Base-by-base conservation (phyloP, 2,113 vertebrate species). In the Haliaeetus leucogaster region DNA sequence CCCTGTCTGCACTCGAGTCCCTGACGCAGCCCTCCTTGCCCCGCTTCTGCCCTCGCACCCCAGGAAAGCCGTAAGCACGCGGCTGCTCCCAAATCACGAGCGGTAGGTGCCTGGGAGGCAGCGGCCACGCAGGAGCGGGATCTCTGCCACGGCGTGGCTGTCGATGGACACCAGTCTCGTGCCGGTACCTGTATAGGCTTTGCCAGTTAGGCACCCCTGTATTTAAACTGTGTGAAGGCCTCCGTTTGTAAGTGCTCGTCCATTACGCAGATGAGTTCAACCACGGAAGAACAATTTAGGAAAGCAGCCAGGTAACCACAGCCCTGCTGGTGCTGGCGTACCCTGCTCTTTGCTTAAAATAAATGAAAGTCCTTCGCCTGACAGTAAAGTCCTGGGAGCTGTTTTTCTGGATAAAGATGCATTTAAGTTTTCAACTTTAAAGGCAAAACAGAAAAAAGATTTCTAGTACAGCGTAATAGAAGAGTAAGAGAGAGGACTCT, bases 121-220 rank as follows among this genome's bases (percentile, higher is more conserved):
- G 25, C 7, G 2, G 18, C 58, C 34, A 5, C 7, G 34, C 9
- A 20, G 47, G 34, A 86, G 29, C 0, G 0, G 53, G 27, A 16
- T 78, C 16, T 63, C 47, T 26, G 23, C 47, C 14, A 2, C 23
- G 10, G 10, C 16, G 6, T 17, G 29, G 5, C n/a, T 45, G 56
- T 27, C 0, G 1, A 30, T 43, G 40, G 47, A 25, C 0, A 1
- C 32, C 22, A 30, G 43, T 21, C 59, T 80, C 1, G 0, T 18
- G 11, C 32, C 40, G 68, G 67, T 40, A 26, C 30, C 47, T 58
- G 16, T 5, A 21, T 1, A 40, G 43, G 36, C 42, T 40, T 89
- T 68, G n/a, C 30, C 30, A 48, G 9, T 10, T 16, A 5, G 45
- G 10, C 16, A 16, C 72, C 34, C 47, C 20, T 48, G 23, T n/a